Evolutionary conservation across 2,113 vertebrate species (phyloP), one percentile per base, ranked within the genome.

Genomic region (Ceratotherium simum): DNA sequence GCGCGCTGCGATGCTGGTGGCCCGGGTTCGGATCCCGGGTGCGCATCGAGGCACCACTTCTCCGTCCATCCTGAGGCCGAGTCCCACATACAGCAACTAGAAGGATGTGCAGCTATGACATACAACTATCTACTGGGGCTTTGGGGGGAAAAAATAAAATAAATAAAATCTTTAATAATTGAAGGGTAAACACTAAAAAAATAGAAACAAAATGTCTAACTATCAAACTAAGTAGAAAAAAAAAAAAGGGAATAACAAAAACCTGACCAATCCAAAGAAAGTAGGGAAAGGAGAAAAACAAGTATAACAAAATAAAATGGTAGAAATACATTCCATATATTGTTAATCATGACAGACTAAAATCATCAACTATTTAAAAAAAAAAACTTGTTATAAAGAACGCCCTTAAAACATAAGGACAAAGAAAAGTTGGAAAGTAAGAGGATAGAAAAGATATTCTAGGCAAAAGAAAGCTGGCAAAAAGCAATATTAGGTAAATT

Each of bases 111-210:
- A n/a, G n/a, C n/a, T n/a, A n/a, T n/a, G n/a, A n/a, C n/a, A n/a
- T n/a, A n/a, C n/a, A n/a, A n/a, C n/a, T n/a, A n/a, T n/a, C n/a
- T n/a, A n/a, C n/a, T n/a, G n/a, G n/a, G n/a, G n/a, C n/a, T n/a
- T n/a, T n/a, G n/a, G n/a, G n/a, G n/a, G n/a, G n/a, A n/a, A n/a
- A n/a, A n/a, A n/a, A n/a, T n/a, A n/a, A n/a, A n/a, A n/a, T n/a
- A n/a, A n/a, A n/a, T n/a, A n/a, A n/a, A n/a, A n/a, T n/a, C n/a
- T 83, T 83, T 72, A 86, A 87, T 56, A 72, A 87, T 39, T 72
- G 51, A 29, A 72, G 64, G 48, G 46, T 86, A 27, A 85, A 67
- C 46, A 70, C 33, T 70, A 11, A 84, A 48, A 27, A 33, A 70
- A 56, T 11, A 86, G 31, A 23, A 69, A 67, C 36, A 51, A 85